These are phyloP conservation scores for Latrodectus hesperus DNA, from an alignment of 2,888 invertebrate species.

Conservation along the genomic window DNA sequence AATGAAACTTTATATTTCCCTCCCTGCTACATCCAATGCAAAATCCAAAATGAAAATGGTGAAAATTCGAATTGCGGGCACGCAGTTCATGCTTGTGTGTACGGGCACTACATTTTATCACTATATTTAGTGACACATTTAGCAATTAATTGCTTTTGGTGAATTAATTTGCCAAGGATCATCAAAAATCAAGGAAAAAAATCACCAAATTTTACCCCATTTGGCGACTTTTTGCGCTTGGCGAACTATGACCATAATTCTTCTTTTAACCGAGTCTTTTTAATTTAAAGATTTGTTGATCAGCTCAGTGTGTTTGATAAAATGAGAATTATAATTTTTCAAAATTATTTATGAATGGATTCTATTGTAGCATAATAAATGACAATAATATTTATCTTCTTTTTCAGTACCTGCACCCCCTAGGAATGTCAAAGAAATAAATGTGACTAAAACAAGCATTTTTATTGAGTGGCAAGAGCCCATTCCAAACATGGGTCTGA, in stretches of 20 bases:
- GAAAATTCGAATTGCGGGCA: too few relatives aligned
- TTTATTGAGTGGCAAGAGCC: constrained; percentile 21
- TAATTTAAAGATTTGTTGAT: not conserved
- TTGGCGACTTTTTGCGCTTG: too few relatives aligned
- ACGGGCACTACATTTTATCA: too few relatives aligned
- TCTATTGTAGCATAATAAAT: not conserved
- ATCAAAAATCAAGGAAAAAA: too few relatives aligned
- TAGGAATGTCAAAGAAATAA: not conserved
- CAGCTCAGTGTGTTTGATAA: not conserved
- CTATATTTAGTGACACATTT: too few relatives aligned
- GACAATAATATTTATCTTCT: not conserved
- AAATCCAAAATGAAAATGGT: too few relatives aligned
- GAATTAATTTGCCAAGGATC: too few relatives aligned
- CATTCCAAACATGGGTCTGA: not conserved
- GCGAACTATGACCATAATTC: not conserved
- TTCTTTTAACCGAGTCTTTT: not conserved
- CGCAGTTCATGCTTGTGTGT: too few relatives aligned
- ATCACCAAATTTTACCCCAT: too few relatives aligned
- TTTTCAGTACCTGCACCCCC: constrained; percentile 41
- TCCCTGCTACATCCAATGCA: too few relatives aligned
- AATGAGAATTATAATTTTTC: not conserved
- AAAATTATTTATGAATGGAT: not conserved
- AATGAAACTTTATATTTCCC: too few relatives aligned
- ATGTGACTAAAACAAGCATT: not conserved
- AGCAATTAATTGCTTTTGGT: too few relatives aligned